Conservation (phyloP, 1,140 invertebrate genomes). For the Laodelphax striatellus region DNA sequence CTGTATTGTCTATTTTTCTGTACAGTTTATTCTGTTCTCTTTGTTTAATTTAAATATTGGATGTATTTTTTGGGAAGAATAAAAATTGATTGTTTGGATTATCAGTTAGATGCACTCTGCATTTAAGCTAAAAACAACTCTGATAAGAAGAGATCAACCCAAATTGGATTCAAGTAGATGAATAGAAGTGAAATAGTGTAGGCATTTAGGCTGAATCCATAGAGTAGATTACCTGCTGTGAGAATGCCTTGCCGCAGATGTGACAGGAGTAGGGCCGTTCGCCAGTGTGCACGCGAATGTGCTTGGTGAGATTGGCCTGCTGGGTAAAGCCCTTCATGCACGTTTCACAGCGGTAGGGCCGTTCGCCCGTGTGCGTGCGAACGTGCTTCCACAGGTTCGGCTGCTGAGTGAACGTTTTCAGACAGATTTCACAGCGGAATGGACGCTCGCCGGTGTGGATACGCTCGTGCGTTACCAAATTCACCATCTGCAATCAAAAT, state of each 20-base stretch:
- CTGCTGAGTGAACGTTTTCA: slow-evolving; percentile 31
- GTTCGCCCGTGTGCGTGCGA: slow-evolving; percentile 37
- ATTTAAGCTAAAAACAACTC: too few species aligned
- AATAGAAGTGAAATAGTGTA: too few species aligned
- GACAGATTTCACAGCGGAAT: slow-evolving; percentile 28
- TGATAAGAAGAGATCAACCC: too few species aligned
- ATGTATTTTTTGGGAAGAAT: too few species aligned
- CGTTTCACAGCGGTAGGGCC: slow-evolving; percentile 45
- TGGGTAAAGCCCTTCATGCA: slow-evolving; percentile 51
- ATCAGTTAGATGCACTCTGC: too few species aligned
- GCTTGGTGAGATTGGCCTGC: slow-evolving; percentile 58
- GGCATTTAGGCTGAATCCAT: too few species aligned
- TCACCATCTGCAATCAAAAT: neutral
- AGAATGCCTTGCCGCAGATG: slow-evolving; percentile 46
- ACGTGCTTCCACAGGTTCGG: slow-evolving; percentile 25
- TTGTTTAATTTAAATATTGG: too few species aligned
- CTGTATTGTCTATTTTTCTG: too few species aligned
- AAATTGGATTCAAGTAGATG: too few species aligned
- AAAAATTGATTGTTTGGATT: too few species aligned
- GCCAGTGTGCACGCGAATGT: slow-evolving; percentile 52
- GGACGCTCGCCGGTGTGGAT: slow-evolving; percentile 34
- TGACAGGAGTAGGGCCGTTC: slow-evolving; percentile 47
- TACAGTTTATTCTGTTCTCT: too few species aligned
- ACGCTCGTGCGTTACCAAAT: neutral
- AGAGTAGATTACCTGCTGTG: slow-evolving; percentile 31